Conservation (phyloP, 1,140 invertebrate species). For the Temnothorax longispinosus region DNA sequence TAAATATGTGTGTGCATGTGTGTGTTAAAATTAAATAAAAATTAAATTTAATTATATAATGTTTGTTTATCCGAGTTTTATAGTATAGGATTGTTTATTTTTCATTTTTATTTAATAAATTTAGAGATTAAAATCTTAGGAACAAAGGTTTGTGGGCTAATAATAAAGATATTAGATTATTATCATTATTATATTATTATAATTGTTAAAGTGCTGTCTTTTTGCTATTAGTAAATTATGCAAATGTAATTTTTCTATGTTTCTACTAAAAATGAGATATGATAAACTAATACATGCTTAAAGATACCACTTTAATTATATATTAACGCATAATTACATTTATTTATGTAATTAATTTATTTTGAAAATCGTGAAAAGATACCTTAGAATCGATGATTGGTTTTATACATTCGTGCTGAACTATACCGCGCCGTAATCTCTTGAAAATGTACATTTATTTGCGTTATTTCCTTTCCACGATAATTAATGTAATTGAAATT, state of each 20-base stretch:
- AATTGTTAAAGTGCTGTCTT: background rate
- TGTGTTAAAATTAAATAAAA: too few species aligned
- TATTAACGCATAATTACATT: too few species aligned
- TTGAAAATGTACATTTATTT: background rate
- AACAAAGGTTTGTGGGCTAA: background rate
- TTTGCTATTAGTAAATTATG: too few species aligned
- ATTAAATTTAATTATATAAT: too few species aligned
- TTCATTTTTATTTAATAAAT: background rate
- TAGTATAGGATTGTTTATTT: too few species aligned
- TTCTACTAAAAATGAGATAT: background rate
- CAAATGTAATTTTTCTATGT: background rate
- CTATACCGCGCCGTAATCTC: background rate
- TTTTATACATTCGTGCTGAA: background rate
- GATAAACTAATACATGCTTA: background rate
- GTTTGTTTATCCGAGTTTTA: too few species aligned
- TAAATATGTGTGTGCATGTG: background rate
- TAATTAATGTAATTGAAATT: constrained; percentile 37
- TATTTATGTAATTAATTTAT: background rate
- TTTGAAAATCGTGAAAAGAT: background rate
- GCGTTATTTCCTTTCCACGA: background rate
- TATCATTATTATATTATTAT: background rate
- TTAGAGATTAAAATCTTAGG: background rate
- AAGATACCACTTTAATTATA: too few species aligned
- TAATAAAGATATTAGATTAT: background rate
- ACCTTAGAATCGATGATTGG: background rate